phyloP scores from a whole-genome alignment of 2,113 vertebrate genomes.

The Taxidea taxus region DNA sequence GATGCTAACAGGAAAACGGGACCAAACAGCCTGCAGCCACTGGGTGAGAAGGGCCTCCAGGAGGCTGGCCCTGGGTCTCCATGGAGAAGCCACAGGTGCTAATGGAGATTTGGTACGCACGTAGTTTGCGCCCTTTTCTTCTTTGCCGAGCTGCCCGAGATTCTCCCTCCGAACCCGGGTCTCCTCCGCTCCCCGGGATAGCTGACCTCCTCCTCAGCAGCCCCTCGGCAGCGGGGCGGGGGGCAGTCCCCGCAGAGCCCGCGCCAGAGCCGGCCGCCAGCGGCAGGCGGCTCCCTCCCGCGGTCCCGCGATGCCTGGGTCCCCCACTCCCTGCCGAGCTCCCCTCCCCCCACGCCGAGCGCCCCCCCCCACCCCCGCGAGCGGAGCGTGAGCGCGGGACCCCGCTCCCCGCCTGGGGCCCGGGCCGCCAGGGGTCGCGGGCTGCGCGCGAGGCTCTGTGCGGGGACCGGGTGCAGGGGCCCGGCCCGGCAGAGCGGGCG shows the following conservation, averaged over 20 bases:
- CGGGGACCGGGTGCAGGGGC: not conserved
- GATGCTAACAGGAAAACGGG: slow-evolving; percentile 24
- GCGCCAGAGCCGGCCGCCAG: not conserved
- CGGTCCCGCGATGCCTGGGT: not conserved
- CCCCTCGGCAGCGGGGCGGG: not conserved
- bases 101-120: slow-evolving; percentile 29
- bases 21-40: not conserved
- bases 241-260: not conserved
- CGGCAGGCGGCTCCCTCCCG: not conserved
- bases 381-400: not conserved
- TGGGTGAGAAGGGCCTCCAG: slow-evolving; percentile 4
- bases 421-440: not conserved
- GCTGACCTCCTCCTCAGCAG: not conserved
- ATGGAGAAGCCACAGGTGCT: slow-evolving; percentile 76
- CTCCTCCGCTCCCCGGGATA: not conserved
- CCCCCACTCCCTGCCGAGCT: not conserved
- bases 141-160: not conserved
- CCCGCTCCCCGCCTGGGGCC: not conserved
- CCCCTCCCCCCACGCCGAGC: slow-evolving; percentile 49
- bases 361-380: not conserved
- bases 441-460: not conserved
- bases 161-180: not conserved
- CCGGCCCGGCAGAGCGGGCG: not conserved
- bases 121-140: not conserved
- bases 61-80: slow-evolving; percentile 39